Percentiles rank a stretch among this genome's conserved stretches.
These are phyloP conservation scores for Calephelis nemesis DNA, from an alignment of 1,140 invertebrate genomes.

Conservation along the genomic window DNA sequence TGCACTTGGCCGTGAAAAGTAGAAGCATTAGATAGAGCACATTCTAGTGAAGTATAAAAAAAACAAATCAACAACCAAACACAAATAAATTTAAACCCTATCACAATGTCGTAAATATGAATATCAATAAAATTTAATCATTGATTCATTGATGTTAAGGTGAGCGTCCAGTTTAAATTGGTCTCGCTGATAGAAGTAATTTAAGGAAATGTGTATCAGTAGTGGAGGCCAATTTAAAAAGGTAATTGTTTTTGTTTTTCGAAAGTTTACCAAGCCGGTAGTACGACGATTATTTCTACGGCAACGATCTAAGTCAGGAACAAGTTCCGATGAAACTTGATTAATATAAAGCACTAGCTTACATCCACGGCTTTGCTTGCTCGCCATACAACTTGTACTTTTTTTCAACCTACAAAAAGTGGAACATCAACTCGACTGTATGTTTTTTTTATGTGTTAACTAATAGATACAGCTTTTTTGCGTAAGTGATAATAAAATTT, in stretches of 20 bases:
- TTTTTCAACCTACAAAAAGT: too few species aligned
- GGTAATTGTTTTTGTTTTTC: background rate
- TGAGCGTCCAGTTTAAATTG: slow-evolving; percentile 10
- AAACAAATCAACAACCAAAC: slow-evolving; percentile 23
- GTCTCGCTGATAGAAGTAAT: slow-evolving; percentile 9
- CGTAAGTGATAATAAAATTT: too few species aligned
- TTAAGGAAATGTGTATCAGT: background rate
- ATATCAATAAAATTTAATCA: slow-evolving; percentile 15
- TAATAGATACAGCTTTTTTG: too few species aligned
- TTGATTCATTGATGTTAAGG: slow-evolving; percentile 4
- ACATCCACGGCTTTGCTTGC: too few species aligned
- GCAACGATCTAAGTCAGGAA: too few species aligned
- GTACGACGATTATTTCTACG: too few species aligned
- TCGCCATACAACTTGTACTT: too few species aligned
- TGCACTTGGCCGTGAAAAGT: slow-evolving; percentile 67
- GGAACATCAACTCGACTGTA: too few species aligned
- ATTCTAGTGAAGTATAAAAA: slow-evolving; percentile 33
- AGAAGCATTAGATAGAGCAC: slow-evolving; percentile 49
- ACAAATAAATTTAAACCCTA: slow-evolving; percentile 37
- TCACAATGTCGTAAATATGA: slow-evolving; percentile 1
- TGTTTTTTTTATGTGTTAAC: too few species aligned
- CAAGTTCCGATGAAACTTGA: too few species aligned
- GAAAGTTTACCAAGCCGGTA: background rate
- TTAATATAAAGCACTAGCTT: too few species aligned
- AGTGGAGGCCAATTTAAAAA: background rate